phyloP scores from a whole-genome alignment of 2,113 vertebrate genomes.

The Labrus mixtus region DNA sequence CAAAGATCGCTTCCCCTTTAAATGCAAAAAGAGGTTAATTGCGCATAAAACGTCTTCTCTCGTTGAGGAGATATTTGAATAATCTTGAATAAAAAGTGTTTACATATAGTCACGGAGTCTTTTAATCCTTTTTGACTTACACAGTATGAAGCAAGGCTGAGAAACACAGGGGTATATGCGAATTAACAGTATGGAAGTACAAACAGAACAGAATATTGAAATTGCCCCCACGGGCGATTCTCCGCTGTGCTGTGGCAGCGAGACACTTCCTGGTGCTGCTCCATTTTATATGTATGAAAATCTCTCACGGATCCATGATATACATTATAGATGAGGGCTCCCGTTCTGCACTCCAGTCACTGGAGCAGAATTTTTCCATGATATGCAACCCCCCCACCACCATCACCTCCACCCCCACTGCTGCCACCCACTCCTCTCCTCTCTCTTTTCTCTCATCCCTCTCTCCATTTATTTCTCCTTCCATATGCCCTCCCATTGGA shows the following conservation, averaged over 20 bases:
- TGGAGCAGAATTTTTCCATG: slow-evolving; percentile 76
- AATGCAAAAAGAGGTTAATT: slow-evolving; percentile 39
- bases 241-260: slow-evolving; percentile 47
- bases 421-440: slow-evolving; percentile 57
- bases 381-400: slow-evolving; percentile 43
- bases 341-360: slow-evolving; percentile 77
- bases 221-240: slow-evolving; percentile 71
- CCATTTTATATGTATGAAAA: slow-evolving; percentile 83
- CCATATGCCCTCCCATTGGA: slow-evolving; percentile 75
- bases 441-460: slow-evolving; percentile 52
- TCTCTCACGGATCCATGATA: slow-evolving; percentile 77
- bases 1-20: slow-evolving; percentile 15
- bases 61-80: slow-evolving; percentile 69
- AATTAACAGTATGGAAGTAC: slow-evolving; percentile 76
- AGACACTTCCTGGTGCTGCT: slow-evolving; percentile 78
- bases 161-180: slow-evolving; percentile 64
- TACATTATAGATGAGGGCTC: slow-evolving; percentile 84
- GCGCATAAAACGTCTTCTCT: slow-evolving; percentile 19
- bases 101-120: slow-evolving; percentile 71
- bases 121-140: slow-evolving; percentile 77
- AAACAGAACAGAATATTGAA: slow-evolving; percentile 79
- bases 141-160: slow-evolving; percentile 54
- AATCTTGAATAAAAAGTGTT: slow-evolving; percentile 74
- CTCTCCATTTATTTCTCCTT: slow-evolving; percentile 63
- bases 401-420: slow-evolving; percentile 28